Percentiles rank a stretch among this genome's conserved stretches.
These are phyloP conservation scores for Cathartes aura DNA, from an alignment of 2,113 vertebrate genomes.

Conservation along the genomic window DNA sequence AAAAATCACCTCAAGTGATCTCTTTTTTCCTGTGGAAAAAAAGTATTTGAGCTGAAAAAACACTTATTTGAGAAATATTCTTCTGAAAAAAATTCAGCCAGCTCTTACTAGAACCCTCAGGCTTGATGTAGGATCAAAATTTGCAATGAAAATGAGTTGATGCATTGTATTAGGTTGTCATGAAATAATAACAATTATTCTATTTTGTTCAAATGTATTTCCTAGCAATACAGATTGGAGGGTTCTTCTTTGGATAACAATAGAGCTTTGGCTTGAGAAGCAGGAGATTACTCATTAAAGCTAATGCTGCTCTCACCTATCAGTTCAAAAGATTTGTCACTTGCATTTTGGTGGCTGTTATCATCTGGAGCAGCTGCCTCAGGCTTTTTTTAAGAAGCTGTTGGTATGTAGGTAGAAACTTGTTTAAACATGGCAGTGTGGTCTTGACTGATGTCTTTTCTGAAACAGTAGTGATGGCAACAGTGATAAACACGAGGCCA, in stretches of 20 bases:
- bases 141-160: neutral
- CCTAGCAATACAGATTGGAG: neutral
- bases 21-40: neutral
- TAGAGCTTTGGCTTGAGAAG: neutral
- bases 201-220: neutral
- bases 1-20: neutral
- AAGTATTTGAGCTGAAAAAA: neutral
- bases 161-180: neutral
- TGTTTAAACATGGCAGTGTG: neutral
- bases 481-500: neutral
- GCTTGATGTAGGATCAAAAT: neutral
- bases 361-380: neutral
- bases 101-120: neutral
- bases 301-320: neutral
- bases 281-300: neutral
- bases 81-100: neutral
- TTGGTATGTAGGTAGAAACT: neutral
- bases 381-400: neutral
- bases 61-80: rapidly evolving
- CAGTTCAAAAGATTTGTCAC: neutral
- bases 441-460: neutral
- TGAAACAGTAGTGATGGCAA: neutral
- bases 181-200: neutral
- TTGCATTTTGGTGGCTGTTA: neutral
- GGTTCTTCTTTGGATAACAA: neutral